Evolutionary conservation across 2,113 vertebrate species (phyloP).

Genomic region (Octodon degus): DNA sequence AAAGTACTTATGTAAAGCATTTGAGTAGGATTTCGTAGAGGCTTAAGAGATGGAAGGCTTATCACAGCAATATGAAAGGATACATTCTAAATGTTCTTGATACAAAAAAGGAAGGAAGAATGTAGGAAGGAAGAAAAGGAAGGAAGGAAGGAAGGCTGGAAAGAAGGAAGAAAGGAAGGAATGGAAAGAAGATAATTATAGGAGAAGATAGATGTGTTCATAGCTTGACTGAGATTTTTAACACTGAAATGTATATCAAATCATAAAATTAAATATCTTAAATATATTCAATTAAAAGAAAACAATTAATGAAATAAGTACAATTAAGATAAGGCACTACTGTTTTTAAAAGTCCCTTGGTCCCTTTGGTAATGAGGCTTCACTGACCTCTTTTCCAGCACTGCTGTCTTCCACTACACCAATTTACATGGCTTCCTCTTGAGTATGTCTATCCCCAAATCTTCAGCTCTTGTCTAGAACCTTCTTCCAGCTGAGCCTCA

Average conservation of each 20-base stretch:
- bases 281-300: background rate
- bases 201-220: background rate
- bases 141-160: background rate
- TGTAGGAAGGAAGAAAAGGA: background rate
- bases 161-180: background rate
- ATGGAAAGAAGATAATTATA: background rate
- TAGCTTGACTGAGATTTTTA: background rate
- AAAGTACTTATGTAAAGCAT: background rate
- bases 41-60: background rate
- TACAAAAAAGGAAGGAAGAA: background rate
- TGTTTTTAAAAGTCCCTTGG: background rate
- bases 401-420: background rate
- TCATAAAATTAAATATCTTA: background rate
- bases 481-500: background rate
- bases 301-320: background rate
- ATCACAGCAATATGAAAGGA: background rate
- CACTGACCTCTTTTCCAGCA: background rate
- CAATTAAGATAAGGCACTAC: background rate
- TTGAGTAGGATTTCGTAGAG: background rate
- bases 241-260: background rate
- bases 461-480: background rate
- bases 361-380: background rate
- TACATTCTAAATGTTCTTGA: background rate
- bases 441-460: too few relatives aligned
- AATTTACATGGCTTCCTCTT: background rate